These are phyloP conservation scores for Anoura caudifer DNA, from an alignment of 2,113 vertebrate species.

Conservation along the genomic window DNA sequence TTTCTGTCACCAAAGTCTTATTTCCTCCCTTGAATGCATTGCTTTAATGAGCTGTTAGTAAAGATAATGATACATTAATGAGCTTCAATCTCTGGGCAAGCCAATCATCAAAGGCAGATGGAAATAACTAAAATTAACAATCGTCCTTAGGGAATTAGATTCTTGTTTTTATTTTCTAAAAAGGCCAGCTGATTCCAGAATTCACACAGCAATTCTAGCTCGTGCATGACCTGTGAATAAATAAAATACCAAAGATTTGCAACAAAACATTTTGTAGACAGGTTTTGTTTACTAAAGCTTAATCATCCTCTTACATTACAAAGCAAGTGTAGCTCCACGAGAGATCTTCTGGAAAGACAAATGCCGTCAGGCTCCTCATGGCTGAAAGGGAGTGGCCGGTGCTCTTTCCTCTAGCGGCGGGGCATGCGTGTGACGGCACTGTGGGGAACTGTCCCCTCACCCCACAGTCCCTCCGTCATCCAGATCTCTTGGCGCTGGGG, in stretches of 20 bases:
- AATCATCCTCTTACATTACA: neutral
- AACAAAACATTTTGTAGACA: neutral
- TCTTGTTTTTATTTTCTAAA: constrained; percentile 48
- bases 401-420: neutral
- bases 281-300: neutral
- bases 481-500: neutral
- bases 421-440: neutral
- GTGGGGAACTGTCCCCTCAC: neutral
- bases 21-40: constrained; percentile 26
- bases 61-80: constrained; percentile 54
- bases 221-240: constrained; percentile 22
- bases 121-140: constrained; percentile 38
- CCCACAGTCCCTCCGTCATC: neutral
- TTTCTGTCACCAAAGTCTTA: constrained; percentile 5
- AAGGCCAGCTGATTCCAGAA: constrained; percentile 23
- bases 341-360: neutral
- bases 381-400: neutral
- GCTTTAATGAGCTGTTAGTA: constrained; percentile 45
- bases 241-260: constrained; percentile 1
- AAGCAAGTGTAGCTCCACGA: neutral
- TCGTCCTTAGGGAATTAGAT: constrained; percentile 27
- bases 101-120: constrained; percentile 48
- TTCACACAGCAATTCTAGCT: constrained; percentile 24
- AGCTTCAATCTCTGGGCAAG: constrained; percentile 49
- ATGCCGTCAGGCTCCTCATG: neutral